Conservation (phyloP, 2,797 vertebrate species). For the Peromyscus attwateri region DNA sequence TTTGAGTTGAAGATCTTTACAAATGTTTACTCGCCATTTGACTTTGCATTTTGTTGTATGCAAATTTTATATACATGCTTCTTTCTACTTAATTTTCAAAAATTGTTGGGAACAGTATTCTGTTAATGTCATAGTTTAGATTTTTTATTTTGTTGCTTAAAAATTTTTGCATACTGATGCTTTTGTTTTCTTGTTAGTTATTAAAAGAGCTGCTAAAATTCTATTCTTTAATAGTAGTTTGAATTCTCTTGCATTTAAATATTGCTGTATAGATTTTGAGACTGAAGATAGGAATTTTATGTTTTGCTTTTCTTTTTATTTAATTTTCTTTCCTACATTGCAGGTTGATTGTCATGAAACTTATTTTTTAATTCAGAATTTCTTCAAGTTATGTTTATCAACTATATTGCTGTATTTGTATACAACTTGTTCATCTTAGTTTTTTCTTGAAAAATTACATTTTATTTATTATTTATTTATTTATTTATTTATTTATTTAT, state of each 20-base stretch:
- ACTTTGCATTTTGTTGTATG: not conserved
- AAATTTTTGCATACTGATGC: not conserved
- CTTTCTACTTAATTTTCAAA: not conserved
- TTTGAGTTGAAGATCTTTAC: not conserved
- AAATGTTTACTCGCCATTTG: not conserved
- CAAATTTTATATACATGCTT: not conserved
- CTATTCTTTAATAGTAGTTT: not conserved
- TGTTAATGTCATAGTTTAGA: not conserved
- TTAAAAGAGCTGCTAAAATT: not conserved
- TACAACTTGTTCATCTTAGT: not conserved
- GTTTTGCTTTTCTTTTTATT: not conserved
- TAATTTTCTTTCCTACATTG: not conserved
- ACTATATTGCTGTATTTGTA: not conserved
- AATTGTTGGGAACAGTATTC: not conserved
- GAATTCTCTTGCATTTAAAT: not conserved
- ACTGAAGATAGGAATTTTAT: not conserved
- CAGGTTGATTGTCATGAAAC: slow-evolving; percentile 70
- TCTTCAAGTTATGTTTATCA: not conserved
- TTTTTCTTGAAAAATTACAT: not conserved
- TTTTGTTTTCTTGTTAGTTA: not conserved
- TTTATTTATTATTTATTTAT: not conserved
- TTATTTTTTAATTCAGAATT: not conserved
- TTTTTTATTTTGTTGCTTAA: not conserved
- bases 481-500: not conserved
- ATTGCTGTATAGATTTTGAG: slow-evolving; percentile 26